Evolutionary conservation across 2,888 invertebrate genomes (phyloP).

Genomic region (Caenorhabditis sp.): DNA sequence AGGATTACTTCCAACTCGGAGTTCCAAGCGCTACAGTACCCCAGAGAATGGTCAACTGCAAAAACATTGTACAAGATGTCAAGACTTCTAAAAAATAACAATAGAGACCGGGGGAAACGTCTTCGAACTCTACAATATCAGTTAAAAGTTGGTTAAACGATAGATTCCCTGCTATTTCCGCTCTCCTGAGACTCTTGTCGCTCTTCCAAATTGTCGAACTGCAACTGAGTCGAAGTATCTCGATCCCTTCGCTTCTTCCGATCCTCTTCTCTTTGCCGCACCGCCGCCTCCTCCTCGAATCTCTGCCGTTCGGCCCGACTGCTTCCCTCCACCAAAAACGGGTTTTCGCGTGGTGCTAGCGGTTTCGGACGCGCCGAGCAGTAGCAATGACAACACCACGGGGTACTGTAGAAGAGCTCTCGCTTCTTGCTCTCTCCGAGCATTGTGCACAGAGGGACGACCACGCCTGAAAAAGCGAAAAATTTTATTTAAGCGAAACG

Average conservation of each 20-base stretch:
- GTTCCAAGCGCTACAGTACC: too few relatives aligned
- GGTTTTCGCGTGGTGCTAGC: not conserved
- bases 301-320: conserved; percentile 18
- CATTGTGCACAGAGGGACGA: conserved; percentile 32
- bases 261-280: not conserved
- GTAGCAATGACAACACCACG: conserved; percentile 31
- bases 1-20: too few relatives aligned
- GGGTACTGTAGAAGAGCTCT: conserved; percentile 12
- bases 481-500: too few relatives aligned
- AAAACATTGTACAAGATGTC: too few relatives aligned
- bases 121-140: too few relatives aligned
- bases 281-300: conserved; percentile 14
- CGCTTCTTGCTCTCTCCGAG: conserved; percentile 26
- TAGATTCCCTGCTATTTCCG: too few relatives aligned
- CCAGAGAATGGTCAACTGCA: too few relatives aligned
- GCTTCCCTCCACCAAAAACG: not conserved
- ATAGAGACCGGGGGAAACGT: too few relatives aligned
- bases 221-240: not conserved
- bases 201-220: conserved; percentile 19
- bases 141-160: too few relatives aligned
- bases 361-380: conserved; percentile 2
- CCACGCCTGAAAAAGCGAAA: conserved; percentile 36
- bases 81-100: too few relatives aligned
- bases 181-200: not conserved
- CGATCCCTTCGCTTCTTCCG: not conserved